These are phyloP conservation scores for Bombus waltoni DNA, from an alignment of 1,140 invertebrate genomes.

Conservation along the genomic window DNA sequence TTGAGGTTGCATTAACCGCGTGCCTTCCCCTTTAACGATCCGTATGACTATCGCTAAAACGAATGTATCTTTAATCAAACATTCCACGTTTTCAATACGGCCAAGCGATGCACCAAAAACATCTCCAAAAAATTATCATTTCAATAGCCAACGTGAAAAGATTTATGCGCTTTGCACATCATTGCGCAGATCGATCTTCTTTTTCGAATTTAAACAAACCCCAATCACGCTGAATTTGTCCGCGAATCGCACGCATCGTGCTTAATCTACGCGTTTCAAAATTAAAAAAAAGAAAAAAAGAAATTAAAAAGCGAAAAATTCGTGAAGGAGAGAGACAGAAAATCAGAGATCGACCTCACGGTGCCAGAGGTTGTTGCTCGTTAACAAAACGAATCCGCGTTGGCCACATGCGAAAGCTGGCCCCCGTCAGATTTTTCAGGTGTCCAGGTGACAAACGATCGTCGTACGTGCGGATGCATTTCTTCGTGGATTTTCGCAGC, in stretches of 20 bases:
- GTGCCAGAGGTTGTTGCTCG: slow-evolving; percentile 51
- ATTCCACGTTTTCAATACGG: too few relatives aligned
- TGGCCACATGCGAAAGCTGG: slow-evolving; percentile 49
- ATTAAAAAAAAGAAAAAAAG: background rate
- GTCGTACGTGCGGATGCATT: slow-evolving; percentile 69
- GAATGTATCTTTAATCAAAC: too few relatives aligned
- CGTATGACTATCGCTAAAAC: background rate
- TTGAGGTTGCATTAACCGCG: slow-evolving; percentile 8
- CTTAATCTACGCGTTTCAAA: slow-evolving; percentile 8
- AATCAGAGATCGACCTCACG: background rate
- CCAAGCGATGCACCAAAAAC: too few relatives aligned
- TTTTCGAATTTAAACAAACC: too few relatives aligned
- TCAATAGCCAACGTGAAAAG: too few relatives aligned
- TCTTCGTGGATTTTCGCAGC: slow-evolving; percentile 72
- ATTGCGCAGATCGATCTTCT: too few relatives aligned
- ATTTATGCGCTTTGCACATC: too few relatives aligned
- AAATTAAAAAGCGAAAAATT: background rate
- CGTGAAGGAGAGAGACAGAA: background rate
- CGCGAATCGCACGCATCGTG: background rate
- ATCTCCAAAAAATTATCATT: too few relatives aligned
- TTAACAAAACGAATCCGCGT: slow-evolving; percentile 55
- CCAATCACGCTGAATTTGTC: too few relatives aligned
- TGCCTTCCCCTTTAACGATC: background rate
- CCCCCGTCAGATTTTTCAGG: slow-evolving; percentile 70
- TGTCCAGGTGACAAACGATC: slow-evolving; percentile 74